These are phyloP conservation scores for Phasianus colchicus DNA, from an alignment of 2,113 vertebrate genomes.

Conservation along the genomic window DNA sequence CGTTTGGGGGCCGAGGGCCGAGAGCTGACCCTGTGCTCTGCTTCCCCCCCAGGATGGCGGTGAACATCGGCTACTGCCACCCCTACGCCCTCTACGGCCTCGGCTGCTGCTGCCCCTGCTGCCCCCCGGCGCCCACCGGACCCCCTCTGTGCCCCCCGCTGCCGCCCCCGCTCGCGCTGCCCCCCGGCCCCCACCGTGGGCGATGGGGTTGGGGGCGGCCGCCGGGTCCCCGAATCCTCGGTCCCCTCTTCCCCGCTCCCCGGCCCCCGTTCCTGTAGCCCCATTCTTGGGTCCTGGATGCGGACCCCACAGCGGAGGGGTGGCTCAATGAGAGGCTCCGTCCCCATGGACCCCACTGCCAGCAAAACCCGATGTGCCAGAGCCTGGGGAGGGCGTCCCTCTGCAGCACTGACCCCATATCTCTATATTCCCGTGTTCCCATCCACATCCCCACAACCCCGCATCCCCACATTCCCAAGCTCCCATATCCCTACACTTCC, in stretches of 20 bases:
- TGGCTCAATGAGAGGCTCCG: background rate
- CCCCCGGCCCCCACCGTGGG: background rate
- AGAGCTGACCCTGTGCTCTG: background rate
- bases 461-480: too few relatives aligned
- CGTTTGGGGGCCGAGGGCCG: background rate
- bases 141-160: background rate
- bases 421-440: too few relatives aligned
- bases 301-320: too few relatives aligned
- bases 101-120: slow-evolving; percentile 74
- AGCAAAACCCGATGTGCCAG: background rate
- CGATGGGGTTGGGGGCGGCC: background rate
- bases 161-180: background rate
- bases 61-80: slow-evolving; percentile 64
- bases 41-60: slow-evolving; percentile 12
- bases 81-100: slow-evolving; percentile 47
- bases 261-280: background rate
- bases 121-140: background rate
- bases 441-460: too few relatives aligned
- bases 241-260: slow-evolving; percentile 21
- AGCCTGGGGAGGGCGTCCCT: background rate
- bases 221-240: background rate
- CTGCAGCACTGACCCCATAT: too few relatives aligned
- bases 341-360: too few relatives aligned
- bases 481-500: too few relatives aligned
- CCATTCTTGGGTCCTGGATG: background rate